Evolutionary conservation across 2,888 invertebrate genomes (phyloP), one percentile per base, ranked within the genome.

Genomic region (Drosophila maculinotata): DNA sequence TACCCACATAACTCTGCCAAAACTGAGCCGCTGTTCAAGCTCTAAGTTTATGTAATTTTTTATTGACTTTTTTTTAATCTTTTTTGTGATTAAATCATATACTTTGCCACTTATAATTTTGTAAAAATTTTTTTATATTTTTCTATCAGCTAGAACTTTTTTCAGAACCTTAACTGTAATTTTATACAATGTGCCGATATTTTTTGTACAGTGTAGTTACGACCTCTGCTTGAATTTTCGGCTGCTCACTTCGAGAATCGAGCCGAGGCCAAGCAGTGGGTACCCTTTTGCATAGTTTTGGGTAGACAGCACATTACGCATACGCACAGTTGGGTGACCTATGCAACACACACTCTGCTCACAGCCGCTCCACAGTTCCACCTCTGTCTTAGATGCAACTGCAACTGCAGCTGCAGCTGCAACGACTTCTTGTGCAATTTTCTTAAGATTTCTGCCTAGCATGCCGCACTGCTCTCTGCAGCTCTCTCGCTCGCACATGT

Each of bases 201-300:
- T 38, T 60, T 25, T 38, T 41, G 2, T n/a, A n/a, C n/a, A 31
- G 59, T 62, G 62, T 60, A 39, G 36, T 15, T 36, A 20, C 52
- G 45, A 64, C n/a, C 14, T 10, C 17, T 17, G 10, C 47, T 30
- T 53, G 62, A 63, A 78, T 69, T 79, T 76, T 72, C 67, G 76
- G 62, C 76, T 47, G 31, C 48, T 64, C 35, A 47, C 51, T 44
- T 82, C 78, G 68, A n/a, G 7, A 9, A 10, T 1, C 15, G 12
- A 41, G 26, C 10, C 4, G 8, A 14, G 63, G 39, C 12, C 14
- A 15, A 23, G 39, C 38, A 36, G 20, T 47, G 62, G 44, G 67
- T 66, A 70, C 79, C 76, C 73, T 82, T 79, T 82, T 82, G 79
- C 67, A 71, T 75, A 85, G 87, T 83, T 87, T 79, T 76, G 53